Conservation (phyloP, 1,140 invertebrate species). For the Brachionus sp. region DNA sequence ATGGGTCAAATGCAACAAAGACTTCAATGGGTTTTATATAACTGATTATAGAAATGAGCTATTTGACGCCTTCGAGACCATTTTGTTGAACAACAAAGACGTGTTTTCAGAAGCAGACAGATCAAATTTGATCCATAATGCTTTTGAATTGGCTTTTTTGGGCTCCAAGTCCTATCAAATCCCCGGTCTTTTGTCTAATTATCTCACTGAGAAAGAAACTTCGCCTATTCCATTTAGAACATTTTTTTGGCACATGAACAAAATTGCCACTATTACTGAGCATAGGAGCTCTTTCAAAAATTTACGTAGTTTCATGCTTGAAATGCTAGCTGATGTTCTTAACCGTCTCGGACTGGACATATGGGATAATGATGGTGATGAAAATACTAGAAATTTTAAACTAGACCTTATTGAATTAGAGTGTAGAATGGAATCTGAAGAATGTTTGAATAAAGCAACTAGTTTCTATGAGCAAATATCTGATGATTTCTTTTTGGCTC, state of each 20-base stretch:
- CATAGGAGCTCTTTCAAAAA: slow-evolving; percentile 20
- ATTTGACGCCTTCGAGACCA: neutral
- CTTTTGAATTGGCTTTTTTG: slow-evolving; percentile 39
- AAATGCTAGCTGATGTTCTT: neutral
- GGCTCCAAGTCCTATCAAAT: slow-evolving; percentile 33
- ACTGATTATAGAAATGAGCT: slow-evolving; percentile 23
- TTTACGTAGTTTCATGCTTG: neutral
- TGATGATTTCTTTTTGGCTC: neutral
- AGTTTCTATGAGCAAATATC: neutral
- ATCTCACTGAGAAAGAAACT: slow-evolving; percentile 9
- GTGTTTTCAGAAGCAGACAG: neutral
- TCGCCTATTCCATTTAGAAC: slow-evolving; percentile 6
- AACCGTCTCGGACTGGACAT: neutral
- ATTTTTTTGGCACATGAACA: slow-evolving; percentile 5
- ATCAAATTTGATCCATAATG: slow-evolving; percentile 23
- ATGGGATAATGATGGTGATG: neutral
- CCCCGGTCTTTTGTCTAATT: neutral
- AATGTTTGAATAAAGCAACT: slow-evolving; percentile 29
- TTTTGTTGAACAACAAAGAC: neutral
- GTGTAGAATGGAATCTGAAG: slow-evolving; percentile 3
- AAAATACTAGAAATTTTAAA: neutral
- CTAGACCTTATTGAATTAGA: neutral
- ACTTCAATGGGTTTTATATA: slow-evolving; percentile 40
- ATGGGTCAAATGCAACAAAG: slow-evolving; percentile 41
- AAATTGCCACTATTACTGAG: slow-evolving; percentile 14